A percentile compares a stretch with the other conserved stretches of the same genome.
Evolutionary conservation across 2,888 invertebrate species (phyloP).

Genomic region (Tholera decimalis): DNA sequence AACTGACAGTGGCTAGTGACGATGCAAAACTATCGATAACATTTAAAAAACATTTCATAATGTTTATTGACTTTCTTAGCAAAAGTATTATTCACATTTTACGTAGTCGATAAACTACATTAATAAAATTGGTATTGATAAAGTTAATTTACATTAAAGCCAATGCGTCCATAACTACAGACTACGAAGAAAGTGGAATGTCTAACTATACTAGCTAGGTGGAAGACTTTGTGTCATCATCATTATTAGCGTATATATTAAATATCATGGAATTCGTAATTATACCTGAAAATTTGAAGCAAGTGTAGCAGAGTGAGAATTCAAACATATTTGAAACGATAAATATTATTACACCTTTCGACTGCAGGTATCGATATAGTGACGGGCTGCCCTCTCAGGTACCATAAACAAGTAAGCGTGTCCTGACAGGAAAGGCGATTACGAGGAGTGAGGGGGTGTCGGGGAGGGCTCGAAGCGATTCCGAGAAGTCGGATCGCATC

Average conservation of each 20-base stretch:
- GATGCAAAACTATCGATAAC: constrained; percentile 80
- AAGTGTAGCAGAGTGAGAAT: constrained; percentile 1
- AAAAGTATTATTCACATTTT: neutral
- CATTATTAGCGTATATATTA: neutral
- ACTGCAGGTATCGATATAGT: constrained; percentile 62
- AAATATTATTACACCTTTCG: constrained; percentile 19
- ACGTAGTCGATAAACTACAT: neutral
- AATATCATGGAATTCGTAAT: neutral
- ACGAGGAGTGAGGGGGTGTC: constrained; percentile 72
- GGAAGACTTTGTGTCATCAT: neutral
- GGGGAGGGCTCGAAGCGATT: constrained; percentile 77
- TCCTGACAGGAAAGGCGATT: constrained; percentile 78
- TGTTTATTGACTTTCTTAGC: constrained; percentile 13
- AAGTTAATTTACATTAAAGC: neutral
- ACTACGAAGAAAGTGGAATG: neutral
- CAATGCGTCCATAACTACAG: neutral
- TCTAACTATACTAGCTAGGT: neutral
- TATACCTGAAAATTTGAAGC: neutral
- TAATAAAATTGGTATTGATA: neutral
- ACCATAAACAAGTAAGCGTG: constrained; percentile 69
- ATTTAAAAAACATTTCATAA: constrained; percentile 35
- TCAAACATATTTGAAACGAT: constrained; percentile 1
- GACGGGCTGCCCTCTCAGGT: constrained; percentile 58
- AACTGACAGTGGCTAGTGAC: constrained; percentile 79
- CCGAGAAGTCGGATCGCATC: constrained; percentile 83